Conservation (phyloP, 2,888 invertebrate species). For the Nomada goodeniana region DNA sequence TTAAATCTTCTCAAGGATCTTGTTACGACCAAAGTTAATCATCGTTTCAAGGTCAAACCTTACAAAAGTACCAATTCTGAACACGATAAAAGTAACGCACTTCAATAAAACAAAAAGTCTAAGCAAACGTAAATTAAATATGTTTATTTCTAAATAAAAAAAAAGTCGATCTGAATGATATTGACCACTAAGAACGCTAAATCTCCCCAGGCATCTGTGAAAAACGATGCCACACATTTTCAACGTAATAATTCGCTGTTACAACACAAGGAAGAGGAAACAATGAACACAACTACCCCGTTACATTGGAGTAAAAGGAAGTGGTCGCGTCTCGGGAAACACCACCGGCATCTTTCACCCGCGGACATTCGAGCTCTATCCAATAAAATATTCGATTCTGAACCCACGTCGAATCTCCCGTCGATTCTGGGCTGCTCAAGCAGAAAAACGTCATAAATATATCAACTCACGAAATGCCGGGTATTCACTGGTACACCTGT, state of each 20-base stretch:
- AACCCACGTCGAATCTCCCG: background rate
- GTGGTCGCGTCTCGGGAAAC: conserved; percentile 33
- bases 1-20: background rate
- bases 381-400: conserved; percentile 21
- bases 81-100: background rate
- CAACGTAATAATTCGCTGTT: conserved; percentile 9
- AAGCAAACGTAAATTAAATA: background rate
- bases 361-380: background rate
- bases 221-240: background rate
- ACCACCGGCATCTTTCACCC: background rate
- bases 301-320: conserved; percentile 25
- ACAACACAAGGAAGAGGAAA: background rate
- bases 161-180: background rate
- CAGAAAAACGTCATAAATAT: background rate
- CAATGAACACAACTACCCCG: conserved; percentile 5
- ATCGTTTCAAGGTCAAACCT: too few relatives aligned
- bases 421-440: background rate
- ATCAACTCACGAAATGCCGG: too few relatives aligned
- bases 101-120: background rate
- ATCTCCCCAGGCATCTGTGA: too few relatives aligned
- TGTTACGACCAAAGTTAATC: background rate
- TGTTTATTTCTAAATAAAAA: background rate
- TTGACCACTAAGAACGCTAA: too few relatives aligned
- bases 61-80: background rate
- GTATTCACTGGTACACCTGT: too few relatives aligned